Evolutionary conservation across 2,113 vertebrate species (phyloP).

Genomic region (Cebidichthys violaceus): DNA sequence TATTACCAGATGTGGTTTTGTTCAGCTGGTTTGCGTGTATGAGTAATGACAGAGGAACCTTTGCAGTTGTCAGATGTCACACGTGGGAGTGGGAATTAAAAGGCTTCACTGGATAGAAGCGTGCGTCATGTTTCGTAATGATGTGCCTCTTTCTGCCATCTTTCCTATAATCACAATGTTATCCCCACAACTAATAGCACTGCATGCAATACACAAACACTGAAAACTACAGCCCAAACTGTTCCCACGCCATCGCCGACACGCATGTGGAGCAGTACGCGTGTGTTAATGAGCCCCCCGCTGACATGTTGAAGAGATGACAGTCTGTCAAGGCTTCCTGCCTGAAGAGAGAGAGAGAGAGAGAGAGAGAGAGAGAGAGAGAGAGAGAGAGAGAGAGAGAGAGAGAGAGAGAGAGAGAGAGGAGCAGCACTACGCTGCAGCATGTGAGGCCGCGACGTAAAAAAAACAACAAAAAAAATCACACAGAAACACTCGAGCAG

Average conservation of each 20-base stretch:
- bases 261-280: constrained; percentile 14
- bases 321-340: constrained; percentile 56
- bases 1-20: neutral
- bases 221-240: constrained; percentile 5
- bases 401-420: constrained; percentile 33
- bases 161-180: neutral
- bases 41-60: constrained; percentile 8
- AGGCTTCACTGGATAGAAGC: constrained; percentile 7
- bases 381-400: constrained; percentile 33
- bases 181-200: neutral
- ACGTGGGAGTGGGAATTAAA: neutral
- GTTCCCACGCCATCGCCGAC: constrained; percentile 3
- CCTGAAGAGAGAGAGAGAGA: constrained; percentile 39
- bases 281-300: constrained; percentile 58
- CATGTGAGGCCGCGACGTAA: constrained; percentile 23
- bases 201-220: no score
- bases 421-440: constrained; percentile 5
- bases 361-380: constrained; percentile 32
- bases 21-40: neutral
- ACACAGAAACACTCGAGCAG: constrained; percentile 19
- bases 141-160: constrained; percentile 1
- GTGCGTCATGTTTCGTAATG: neutral
- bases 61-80: constrained; percentile 14
- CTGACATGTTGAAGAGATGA: constrained; percentile 60
- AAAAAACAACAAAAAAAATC: neutral